A percentile compares a stretch with the other conserved stretches of the same genome.
phyloP scores from a whole-genome alignment of 2,888 invertebrate genomes.

The Stenchaetothrips biformis region DNA sequence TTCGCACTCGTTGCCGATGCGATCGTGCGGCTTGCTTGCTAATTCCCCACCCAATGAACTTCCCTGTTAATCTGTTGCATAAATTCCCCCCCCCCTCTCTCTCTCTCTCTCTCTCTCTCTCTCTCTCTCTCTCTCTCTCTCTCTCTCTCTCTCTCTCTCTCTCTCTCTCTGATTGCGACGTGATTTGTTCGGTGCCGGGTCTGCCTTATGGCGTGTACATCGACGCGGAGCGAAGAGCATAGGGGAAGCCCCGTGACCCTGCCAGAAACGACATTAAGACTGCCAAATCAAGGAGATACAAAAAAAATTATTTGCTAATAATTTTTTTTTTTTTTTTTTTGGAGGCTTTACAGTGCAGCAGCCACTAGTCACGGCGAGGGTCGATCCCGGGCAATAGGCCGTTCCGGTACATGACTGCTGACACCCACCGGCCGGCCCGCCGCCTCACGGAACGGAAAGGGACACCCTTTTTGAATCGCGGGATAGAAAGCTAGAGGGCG shows the following conservation, averaged over 20 bases:
- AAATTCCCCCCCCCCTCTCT: background rate
- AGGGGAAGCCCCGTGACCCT: too few relatives aligned
- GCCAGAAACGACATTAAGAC: too few relatives aligned
- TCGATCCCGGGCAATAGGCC: background rate
- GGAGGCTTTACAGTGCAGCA: background rate
- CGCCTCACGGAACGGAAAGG: background rate
- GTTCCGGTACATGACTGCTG: background rate
- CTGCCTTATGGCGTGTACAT: too few relatives aligned
- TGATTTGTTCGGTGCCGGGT: too few relatives aligned
- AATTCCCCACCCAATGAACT: too few relatives aligned
- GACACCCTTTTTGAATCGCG: too few relatives aligned
- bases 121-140: background rate
- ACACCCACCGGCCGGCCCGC: background rate
- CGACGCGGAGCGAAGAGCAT: too few relatives aligned
- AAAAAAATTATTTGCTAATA: background rate
- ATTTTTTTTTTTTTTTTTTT: background rate
- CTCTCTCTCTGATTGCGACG: too few relatives aligned
- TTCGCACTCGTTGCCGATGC: too few relatives aligned
- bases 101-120: background rate
- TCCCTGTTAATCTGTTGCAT: too few relatives aligned
- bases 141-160: background rate
- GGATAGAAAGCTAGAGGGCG: background rate
- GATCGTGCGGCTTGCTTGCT: too few relatives aligned
- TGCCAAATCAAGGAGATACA: too few relatives aligned
- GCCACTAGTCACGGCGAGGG: background rate